Base-by-base conservation (phyloP, 2,888 invertebrate species). In the Caenorhabditis uteleia region DNA sequence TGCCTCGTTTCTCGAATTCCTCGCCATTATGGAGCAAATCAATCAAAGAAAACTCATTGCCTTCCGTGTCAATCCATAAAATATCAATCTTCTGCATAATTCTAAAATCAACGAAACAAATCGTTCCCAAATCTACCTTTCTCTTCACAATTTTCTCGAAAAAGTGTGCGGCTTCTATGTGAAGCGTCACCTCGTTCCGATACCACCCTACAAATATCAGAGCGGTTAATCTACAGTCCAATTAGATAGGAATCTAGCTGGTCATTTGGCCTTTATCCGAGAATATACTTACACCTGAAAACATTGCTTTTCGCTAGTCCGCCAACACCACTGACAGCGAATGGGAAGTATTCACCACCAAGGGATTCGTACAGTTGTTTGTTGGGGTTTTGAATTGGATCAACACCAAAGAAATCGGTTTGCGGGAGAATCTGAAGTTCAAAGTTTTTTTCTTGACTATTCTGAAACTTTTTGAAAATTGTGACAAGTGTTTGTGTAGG, bases 21-120 rank as follows among this genome's bases (percentile, higher is more conserved):
- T 26, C 50, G 23, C 40, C 27, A 5, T n/a, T 20, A 34, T 51
- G 50, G 4, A 58, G n/a, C 6, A 40, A 33, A 1, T 49, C 38
- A 2, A 58, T 38, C 12, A 58, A 14, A 6, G 45, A 26, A 18
- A 45, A 58, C 23, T 58, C 58, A 27, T 49, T 39, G 4, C 50
- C 46, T 29, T 58, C 58, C 10, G 39, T 51, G 39, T 58, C 58
- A 16, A 58, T 45, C 58, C 58, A 58, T n/a, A 58, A 34, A 27
- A 51, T 26, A 31, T 50, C 50, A 18, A 58, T 50, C 26, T 33
- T 45, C 21, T 6, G n/a, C n/a, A n/a, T n/a, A n/a, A n/a, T n/a
- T n/a, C n/a, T n/a, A n/a, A n/a, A n/a, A n/a, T n/a, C n/a, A n/a
- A n/a, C n/a, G n/a, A n/a, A n/a, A n/a, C n/a, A n/a, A n/a, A n/a